Evolutionary conservation across 2,113 vertebrate species (phyloP).

Genomic region (Prinia subflava): DNA sequence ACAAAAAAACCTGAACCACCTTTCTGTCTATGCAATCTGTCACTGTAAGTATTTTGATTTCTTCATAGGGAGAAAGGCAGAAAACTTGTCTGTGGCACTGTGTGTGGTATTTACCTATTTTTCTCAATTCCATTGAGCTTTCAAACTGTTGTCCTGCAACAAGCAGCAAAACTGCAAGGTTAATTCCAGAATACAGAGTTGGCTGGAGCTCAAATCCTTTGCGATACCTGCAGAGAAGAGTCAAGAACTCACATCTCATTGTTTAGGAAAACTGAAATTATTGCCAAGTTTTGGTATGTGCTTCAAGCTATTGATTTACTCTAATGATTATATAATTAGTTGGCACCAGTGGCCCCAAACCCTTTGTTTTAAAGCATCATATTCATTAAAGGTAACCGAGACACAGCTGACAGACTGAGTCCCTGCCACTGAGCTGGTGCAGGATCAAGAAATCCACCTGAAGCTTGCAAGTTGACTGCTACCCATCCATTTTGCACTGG

Average conservation of each 20-base stretch:
- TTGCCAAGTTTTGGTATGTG: background rate
- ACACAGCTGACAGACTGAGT: background rate
- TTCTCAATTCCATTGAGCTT: conserved; percentile 91
- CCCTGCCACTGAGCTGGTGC: background rate
- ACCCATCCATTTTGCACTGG: background rate
- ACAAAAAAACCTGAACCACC: background rate
- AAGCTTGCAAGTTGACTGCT: background rate
- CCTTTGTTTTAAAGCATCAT: background rate
- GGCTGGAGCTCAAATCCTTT: conserved; percentile 95
- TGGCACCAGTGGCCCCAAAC: background rate
- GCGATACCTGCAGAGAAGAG: conserved; percentile 82
- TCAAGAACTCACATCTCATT: background rate
- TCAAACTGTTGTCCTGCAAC: conserved; percentile 93
- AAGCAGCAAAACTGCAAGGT: conserved; percentile 89
- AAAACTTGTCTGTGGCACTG: background rate
- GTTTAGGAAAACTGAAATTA: background rate
- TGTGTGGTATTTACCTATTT: conserved; percentile 82
- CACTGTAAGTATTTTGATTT: background rate
- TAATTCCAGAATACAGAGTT: conserved; percentile 94
- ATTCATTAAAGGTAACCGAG: background rate
- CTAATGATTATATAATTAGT: background rate
- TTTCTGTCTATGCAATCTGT: background rate
- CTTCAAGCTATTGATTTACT: background rate
- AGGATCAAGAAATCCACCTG: background rate
- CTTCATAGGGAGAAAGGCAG: background rate